Percentiles rank a stretch among this genome's conserved stretches.
Evolutionary conservation across 35 echinoderm and acorn worm genomes (phyloP).

Genomic region (Chiridota heheva): DNA sequence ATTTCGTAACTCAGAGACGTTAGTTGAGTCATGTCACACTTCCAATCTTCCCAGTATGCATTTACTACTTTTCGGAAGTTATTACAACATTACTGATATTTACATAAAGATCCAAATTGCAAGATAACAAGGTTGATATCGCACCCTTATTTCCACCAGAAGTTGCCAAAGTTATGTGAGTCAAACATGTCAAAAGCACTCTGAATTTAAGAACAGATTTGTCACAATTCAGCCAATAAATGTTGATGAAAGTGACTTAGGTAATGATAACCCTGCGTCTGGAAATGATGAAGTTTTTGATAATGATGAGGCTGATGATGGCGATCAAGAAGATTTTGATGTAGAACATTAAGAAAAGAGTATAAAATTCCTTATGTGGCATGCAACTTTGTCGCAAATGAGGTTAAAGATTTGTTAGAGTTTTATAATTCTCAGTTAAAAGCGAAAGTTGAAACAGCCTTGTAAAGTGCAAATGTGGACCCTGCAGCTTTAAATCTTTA

Average conservation of each 20-base stretch:
- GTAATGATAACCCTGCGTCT: background rate
- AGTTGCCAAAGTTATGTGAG: conserved; percentile 24
- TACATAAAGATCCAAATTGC: conserved; percentile 11
- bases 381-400: conserved; percentile 23
- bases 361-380: background rate
- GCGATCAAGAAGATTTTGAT: background rate
- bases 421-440: background rate
- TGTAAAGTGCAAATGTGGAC: conserved; percentile 16
- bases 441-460: background rate
- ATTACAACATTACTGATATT: conserved; percentile 39
- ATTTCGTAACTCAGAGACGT: no score
- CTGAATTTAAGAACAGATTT: conserved; percentile 3
- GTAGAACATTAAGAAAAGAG: background rate
- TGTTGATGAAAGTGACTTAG: background rate
- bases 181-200: background rate
- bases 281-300: background rate
- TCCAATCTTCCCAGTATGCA: background rate
- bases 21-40: conserved; percentile 6
- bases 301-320: no score
- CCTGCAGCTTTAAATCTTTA: background rate
- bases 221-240: background rate
- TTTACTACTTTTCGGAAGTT: conserved; percentile 1
- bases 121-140: conserved; percentile 1
- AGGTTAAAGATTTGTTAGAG: background rate
- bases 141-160: conserved; percentile 11